These are phyloP conservation scores for Lepidothrix coronata DNA, from an alignment of 2,113 vertebrate genomes.

Conservation along the genomic window DNA sequence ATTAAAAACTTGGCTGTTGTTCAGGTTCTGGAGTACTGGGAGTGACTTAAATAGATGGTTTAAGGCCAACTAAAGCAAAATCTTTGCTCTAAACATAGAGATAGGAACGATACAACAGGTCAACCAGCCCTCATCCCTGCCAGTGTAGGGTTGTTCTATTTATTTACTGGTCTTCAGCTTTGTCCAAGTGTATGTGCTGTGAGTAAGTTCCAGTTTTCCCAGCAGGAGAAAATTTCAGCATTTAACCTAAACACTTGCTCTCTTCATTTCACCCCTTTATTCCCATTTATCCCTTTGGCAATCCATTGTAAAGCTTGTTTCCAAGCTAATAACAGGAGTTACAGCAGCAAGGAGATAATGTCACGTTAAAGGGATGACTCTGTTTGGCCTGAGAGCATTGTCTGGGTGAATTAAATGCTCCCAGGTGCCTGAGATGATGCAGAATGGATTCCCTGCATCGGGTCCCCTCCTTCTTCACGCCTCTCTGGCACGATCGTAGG, in stretches of 20 bases:
- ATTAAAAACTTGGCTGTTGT: background rate
- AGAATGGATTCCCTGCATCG: background rate
- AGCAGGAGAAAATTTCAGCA: background rate
- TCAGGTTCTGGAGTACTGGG: background rate
- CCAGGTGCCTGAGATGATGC: background rate
- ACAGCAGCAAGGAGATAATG: background rate
- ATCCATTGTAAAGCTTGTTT: background rate
- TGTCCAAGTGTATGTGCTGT: background rate
- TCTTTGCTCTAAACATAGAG: background rate
- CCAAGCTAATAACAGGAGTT: background rate
- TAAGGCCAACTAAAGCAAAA: conserved; percentile 22
- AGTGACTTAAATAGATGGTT: conserved; percentile 10
- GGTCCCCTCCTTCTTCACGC: background rate
- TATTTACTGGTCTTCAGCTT: background rate
- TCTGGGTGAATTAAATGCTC: conserved; percentile 2
- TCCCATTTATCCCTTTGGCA: background rate
- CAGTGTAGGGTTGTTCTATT: background rate
- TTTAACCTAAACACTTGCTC: background rate
- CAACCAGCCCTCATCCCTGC: background rate
- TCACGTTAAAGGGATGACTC: background rate
- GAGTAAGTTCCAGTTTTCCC: background rate
- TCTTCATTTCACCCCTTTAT: background rate
- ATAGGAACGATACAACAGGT: background rate
- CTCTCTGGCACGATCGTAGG: background rate
- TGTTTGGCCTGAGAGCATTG: background rate